Evolutionary conservation across 2,888 invertebrate genomes (phyloP).

Genomic region (Leptodirus hochenwartii): DNA sequence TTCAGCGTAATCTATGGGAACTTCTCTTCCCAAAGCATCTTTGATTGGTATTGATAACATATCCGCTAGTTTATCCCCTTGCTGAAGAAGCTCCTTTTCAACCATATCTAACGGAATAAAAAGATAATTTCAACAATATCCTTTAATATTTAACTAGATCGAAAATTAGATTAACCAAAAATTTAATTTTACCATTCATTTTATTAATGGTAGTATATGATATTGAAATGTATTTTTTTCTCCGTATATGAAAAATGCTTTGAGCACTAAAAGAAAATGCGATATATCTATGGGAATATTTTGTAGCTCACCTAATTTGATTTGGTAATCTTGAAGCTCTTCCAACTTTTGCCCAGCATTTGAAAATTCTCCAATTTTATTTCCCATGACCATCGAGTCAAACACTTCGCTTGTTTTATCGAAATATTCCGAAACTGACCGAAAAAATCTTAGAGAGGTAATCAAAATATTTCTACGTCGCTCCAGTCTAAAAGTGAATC

Average conservation of each 20-base stretch:
- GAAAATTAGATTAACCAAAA: too few species aligned
- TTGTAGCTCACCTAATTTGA: constrained; percentile 34
- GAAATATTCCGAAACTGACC: constrained; percentile 55
- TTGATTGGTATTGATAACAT: constrained; percentile 62
- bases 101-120: constrained; percentile 38
- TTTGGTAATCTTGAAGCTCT: constrained; percentile 41
- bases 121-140: constrained; percentile 3
- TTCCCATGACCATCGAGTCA: constrained; percentile 44
- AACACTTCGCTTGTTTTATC: constrained; percentile 47
- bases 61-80: constrained; percentile 61
- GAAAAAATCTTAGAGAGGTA: constrained; percentile 56
- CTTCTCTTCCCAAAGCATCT: constrained; percentile 53
- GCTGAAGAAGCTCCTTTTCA: constrained; percentile 47
- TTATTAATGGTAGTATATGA: background rate
- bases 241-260: too few species aligned
- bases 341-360: constrained; percentile 35
- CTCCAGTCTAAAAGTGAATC: too few species aligned
- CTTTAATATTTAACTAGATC: too few species aligned
- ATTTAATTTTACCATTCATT: background rate
- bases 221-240: background rate
- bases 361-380: constrained; percentile 35
- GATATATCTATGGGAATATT: too few species aligned
- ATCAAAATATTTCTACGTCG: constrained; percentile 53
- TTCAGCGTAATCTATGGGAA: constrained; percentile 48
- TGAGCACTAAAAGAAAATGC: too few species aligned